These are phyloP conservation scores for Halichoerus grypus DNA, from an alignment of 2,113 vertebrate species.

Conservation along the genomic window DNA sequence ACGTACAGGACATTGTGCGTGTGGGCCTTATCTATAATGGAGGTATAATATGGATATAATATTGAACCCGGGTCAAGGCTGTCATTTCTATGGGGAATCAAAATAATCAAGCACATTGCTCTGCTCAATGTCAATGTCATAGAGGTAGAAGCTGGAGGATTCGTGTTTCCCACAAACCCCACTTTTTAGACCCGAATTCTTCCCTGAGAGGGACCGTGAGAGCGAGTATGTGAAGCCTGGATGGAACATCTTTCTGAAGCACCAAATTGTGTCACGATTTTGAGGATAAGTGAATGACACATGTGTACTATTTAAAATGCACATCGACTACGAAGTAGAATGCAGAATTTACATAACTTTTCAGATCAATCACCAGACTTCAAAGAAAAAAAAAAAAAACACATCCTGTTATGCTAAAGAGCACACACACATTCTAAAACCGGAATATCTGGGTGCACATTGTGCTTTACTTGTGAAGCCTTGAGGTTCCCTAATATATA, in stretches of 20 bases:
- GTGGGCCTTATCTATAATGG: neutral
- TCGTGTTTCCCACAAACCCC: accelerated
- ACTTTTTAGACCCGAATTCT: accelerated
- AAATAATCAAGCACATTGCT: accelerated
- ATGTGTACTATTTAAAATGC: accelerated
- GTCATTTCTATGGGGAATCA: neutral
- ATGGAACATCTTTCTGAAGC: accelerated
- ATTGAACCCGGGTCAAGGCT: no score
- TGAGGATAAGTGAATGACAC: neutral
- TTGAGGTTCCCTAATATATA: neutral
- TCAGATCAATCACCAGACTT: neutral
- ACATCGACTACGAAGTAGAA: accelerated
- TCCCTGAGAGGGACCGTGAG: no score
- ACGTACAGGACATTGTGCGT: accelerated
- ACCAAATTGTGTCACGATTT: neutral
- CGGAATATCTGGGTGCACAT: neutral
- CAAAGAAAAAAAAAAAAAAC: neutral
- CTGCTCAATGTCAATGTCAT: accelerated
- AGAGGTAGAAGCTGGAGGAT: neutral
- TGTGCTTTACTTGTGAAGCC: no score
- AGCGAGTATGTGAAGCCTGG: accelerated
- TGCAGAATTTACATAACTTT: neutral
- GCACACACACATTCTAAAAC: accelerated
- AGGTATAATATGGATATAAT: accelerated
- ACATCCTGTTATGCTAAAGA: neutral